Conservation (phyloP, 2,888 invertebrate genomes). For the Lysandra bellargus region DNA sequence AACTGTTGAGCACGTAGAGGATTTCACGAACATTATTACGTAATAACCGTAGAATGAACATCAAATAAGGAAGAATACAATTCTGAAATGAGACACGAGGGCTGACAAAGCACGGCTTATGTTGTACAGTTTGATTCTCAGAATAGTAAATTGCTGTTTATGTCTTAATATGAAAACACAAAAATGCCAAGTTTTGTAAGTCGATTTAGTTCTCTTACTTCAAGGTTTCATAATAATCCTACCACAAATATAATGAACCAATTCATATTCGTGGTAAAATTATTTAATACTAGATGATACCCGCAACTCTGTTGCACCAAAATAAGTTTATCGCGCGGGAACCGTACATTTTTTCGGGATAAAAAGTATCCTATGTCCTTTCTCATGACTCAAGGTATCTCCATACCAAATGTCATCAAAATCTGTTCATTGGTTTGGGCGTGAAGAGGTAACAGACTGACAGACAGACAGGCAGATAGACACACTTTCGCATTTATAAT, state of each 20-base stretch:
- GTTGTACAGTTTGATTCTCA: neutral
- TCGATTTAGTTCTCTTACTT: neutral
- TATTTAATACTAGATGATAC: neutral
- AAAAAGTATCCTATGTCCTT: no score
- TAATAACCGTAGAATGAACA: neutral
- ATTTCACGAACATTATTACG: neutral
- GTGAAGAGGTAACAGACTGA: no score
- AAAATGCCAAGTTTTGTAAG: neutral
- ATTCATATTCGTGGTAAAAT: neutral
- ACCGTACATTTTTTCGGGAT: no score
- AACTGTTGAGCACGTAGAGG: neutral
- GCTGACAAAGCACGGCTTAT: neutral
- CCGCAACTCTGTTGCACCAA: no score
- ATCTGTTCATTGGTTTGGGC: no score
- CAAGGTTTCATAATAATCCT: neutral
- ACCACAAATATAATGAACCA: neutral
- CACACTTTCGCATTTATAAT: no score
- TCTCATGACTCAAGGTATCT: no score
- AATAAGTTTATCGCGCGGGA: no score
- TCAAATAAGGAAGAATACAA: neutral
- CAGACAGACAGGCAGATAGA: no score
- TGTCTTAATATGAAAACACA: neutral
- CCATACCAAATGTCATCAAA: no score
- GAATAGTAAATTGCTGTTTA: constrained; percentile 10
- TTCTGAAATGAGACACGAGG: neutral